phyloP scores from a whole-genome alignment of 2,888 invertebrate species.

The Drosophila mercatorum region DNA sequence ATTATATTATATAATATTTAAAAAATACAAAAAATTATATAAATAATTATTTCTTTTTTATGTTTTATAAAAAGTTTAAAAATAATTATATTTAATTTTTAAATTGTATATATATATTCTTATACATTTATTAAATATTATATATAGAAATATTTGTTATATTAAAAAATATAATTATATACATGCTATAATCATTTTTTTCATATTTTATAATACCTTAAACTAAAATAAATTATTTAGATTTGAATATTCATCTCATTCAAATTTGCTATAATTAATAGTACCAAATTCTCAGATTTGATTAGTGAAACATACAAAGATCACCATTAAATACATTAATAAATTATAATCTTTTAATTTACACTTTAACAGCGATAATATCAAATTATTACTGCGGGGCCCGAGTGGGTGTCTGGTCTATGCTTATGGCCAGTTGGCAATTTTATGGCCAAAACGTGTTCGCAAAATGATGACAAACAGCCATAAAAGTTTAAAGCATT shows the following conservation, averaged over 20 bases:
- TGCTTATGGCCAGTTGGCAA: conserved; percentile 35
- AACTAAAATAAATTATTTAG: background rate
- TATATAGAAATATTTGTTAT: too few relatives aligned
- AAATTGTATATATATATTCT: too few relatives aligned
- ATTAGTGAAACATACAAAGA: background rate
- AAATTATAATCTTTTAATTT: conserved; percentile 21
- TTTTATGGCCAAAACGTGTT: conserved; percentile 74
- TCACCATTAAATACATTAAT: background rate
- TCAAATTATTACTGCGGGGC: conserved; percentile 1
- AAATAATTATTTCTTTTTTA: too few relatives aligned
- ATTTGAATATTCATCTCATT: background rate
- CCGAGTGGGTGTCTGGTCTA: conserved; percentile 6
- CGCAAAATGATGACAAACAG: conserved; percentile 68
- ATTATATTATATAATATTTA: too few relatives aligned
- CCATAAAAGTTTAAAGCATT: conserved; percentile 66
- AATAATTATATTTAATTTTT: too few relatives aligned
- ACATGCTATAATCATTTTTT: too few relatives aligned
- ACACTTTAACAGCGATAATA: conserved; percentile 17
- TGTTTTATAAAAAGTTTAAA: too few relatives aligned
- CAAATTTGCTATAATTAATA: background rate
- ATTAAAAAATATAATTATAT: too few relatives aligned
- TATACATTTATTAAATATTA: too few relatives aligned
- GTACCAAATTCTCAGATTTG: background rate
- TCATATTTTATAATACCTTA: too few relatives aligned
- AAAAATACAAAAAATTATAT: too few relatives aligned